A percentile compares a stretch with the other conserved stretches of the same genome.
Conservation (phyloP, 1,140 invertebrate genomes). For the Ganaspis sp. region DNA sequence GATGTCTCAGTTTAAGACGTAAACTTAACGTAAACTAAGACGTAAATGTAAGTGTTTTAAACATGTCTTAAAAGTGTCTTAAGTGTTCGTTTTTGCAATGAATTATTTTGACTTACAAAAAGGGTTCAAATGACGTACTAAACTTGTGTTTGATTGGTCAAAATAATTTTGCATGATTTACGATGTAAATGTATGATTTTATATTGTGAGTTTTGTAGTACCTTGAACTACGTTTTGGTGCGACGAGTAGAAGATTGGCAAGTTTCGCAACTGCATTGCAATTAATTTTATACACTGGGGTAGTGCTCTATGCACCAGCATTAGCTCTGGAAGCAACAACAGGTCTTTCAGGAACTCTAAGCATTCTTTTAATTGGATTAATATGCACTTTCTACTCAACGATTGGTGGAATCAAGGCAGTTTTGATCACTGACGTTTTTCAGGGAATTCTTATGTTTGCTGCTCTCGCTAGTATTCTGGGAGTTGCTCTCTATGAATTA, state of each 20-base stretch:
- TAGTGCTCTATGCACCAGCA: conserved; percentile 95
- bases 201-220: too few species aligned
- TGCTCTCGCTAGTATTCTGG: conserved; percentile 73
- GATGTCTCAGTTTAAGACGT: too few species aligned
- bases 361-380: conserved; percentile 86
- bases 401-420: conserved; percentile 93
- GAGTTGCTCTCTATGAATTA: conserved; percentile 80
- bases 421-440: conserved; percentile 91
- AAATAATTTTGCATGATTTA: too few species aligned
- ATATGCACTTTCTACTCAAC: conserved; percentile 94
- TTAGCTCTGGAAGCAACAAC: conserved; percentile 94
- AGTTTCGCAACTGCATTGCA: conserved; percentile 87
- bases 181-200: too few species aligned
- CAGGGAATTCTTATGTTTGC: conserved; percentile 87
- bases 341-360: conserved; percentile 83
- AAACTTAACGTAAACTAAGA: too few species aligned
- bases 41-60: too few species aligned
- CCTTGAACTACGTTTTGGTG: conserved; percentile 88
- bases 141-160: too few species aligned
- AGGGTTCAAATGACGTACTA: too few species aligned
- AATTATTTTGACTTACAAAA: too few species aligned
- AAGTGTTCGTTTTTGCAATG: conserved; percentile 12
- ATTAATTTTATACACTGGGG: conserved; percentile 93
- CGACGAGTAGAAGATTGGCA: conserved; percentile 81
- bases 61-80: too few species aligned